Base-by-base conservation (phyloP, 2,888 invertebrate species). In the Eudasyphora cyanicolor region DNA sequence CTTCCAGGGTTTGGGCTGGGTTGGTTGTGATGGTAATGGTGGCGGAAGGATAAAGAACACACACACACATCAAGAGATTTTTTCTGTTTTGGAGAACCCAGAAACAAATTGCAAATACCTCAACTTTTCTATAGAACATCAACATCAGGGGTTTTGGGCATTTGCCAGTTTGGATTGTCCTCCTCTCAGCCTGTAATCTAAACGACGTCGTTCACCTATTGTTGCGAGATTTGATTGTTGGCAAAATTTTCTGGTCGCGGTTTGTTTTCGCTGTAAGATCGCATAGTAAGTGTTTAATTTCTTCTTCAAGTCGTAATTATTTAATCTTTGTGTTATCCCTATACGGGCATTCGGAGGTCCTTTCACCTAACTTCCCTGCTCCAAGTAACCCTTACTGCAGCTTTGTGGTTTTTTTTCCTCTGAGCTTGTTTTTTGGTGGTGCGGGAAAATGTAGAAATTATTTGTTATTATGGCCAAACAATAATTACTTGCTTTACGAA, bases 221-320 rank as follows among this genome's bases (percentile, higher is more conserved):
- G 54, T 27, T 73, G 38, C 42, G 2, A n/a, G 14, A 14, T 42
- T 67, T 67, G 67, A 67, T 67, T 67, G 67, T 67, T 67, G 67
- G 67, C 67, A 24, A 67, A 67, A 32, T 8, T 38, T 21, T 42
- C 42, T 67, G 35, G 14, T n/a, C n/a, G n/a, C 5, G 24, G 67
- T 42, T 38, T 27, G 14, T 42, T 64, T 64, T 24, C 19, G 4
- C 21, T 42, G 21, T 67, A 24, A 35, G 64, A 21, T 64, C 35
- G 64, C 24, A n/a, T 73, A 79, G 78, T 79, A 84, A 84, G 84
- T 84, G 84, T 84, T 84, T 84, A 84, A 84, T 84, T 84, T 84
- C 84, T 76, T 75, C 84, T 84, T 84, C 76, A 81, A 81, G 67
- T 73, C 71, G 67, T 81, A 84, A 84, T 84, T 84, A 78, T 81